Percentiles rank a stretch among this genome's conserved stretches.
These are phyloP conservation scores for Mystacides longicornis DNA, from an alignment of 2,888 invertebrate genomes.

Conservation along the genomic window DNA sequence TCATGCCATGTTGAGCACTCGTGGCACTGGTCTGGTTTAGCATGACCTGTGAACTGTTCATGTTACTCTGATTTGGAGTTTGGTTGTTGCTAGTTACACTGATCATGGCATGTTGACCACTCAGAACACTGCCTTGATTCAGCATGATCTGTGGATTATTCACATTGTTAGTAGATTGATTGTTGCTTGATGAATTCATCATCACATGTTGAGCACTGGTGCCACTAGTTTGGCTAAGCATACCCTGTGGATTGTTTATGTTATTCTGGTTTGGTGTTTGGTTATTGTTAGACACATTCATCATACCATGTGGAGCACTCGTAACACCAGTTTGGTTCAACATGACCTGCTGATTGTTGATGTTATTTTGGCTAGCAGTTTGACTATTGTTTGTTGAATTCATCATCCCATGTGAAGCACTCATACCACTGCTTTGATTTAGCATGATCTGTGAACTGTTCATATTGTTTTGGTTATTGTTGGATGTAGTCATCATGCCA, in stretches of 20 bases:
- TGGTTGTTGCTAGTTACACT: too few species aligned
- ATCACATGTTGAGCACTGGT: too few species aligned
- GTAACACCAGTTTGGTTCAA: constrained; percentile 6
- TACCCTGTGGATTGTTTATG: background rate
- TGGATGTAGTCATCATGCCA: too few species aligned
- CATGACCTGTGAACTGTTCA: constrained; percentile 6
- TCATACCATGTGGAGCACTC: constrained; percentile 5
- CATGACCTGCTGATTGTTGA: constrained; percentile 8
- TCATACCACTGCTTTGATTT: constrained; percentile 1
- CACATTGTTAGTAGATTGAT: background rate
- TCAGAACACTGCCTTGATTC: constrained; percentile 1
- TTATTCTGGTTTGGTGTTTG: constrained; percentile 7
- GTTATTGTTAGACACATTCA: constrained; percentile 5
- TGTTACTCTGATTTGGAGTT: constrained; percentile 3
- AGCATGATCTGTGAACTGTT: too few species aligned
- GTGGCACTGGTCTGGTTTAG: constrained; percentile 5
- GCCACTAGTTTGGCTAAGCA: too few species aligned
- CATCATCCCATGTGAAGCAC: constrained; percentile 4
- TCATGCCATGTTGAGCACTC: constrained; percentile 6
- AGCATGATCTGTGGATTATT: too few species aligned
- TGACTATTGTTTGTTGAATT: too few species aligned
- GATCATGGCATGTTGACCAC: constrained; percentile 5
- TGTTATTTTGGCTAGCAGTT: constrained; percentile 2
- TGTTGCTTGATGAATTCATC: background rate
- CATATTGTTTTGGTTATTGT: background rate